Percentiles rank a stretch among this genome's conserved stretches.
Evolutionary conservation across 92 coral and sea anemone genomes (phyloP).

Genomic region (Siderastrea radians): DNA sequence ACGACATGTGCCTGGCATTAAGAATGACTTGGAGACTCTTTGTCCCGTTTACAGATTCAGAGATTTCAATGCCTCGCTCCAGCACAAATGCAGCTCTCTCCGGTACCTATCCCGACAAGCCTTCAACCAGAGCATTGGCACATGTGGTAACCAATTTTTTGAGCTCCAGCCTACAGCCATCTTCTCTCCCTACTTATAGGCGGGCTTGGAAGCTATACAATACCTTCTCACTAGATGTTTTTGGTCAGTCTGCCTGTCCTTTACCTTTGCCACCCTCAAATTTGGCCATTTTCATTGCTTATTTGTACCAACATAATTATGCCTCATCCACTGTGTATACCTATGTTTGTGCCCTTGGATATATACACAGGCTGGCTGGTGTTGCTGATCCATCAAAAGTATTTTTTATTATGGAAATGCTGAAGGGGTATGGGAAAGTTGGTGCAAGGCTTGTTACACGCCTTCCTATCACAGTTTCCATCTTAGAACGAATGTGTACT

Average conservation of each 20-base stretch:
- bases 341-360: slow-evolving; percentile 20
- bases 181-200: slow-evolving; percentile 1
- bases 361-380: slow-evolving; percentile 10
- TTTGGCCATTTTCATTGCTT: slow-evolving; percentile 21
- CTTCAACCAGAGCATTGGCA: too few relatives aligned
- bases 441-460: slow-evolving; percentile 11
- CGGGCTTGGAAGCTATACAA: slow-evolving; percentile 54
- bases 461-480: slow-evolving; percentile 42
- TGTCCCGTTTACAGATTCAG: slow-evolving; percentile 22
- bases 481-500: slow-evolving; percentile 17
- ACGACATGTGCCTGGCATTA: slow-evolving; percentile 62
- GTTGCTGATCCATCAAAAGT: slow-evolving; percentile 10
- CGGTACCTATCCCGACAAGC: neutral
- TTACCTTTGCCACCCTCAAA: slow-evolving; percentile 4
- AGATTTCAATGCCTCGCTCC: slow-evolving; percentile 26
- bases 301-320: slow-evolving; percentile 1
- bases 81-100: slow-evolving; percentile 36
- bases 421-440: slow-evolving; percentile 38
- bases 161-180: slow-evolving; percentile 2
- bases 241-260: slow-evolving; percentile 7
- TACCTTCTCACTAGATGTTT: neutral
- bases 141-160: too few relatives aligned
- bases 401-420: slow-evolving; percentile 14
- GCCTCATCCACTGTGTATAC: slow-evolving; percentile 17
- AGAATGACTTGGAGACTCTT: slow-evolving; percentile 7